These are phyloP conservation scores for Iphiclides podalirius DNA, from an alignment of 2,888 invertebrate species.

Conservation along the genomic window DNA sequence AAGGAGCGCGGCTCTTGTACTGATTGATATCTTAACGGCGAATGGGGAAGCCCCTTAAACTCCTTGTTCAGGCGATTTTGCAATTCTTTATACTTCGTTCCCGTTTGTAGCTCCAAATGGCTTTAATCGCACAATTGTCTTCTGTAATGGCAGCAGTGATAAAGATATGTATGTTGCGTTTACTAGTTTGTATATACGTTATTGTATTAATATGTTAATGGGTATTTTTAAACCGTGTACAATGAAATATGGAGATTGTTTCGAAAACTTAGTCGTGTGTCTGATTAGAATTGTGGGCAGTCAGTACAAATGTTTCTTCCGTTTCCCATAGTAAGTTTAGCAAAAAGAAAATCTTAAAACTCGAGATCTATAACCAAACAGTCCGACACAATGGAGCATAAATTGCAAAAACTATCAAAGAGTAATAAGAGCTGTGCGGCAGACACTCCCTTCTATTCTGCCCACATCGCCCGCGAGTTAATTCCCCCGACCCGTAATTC, in stretches of 20 bases:
- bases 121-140: neutral
- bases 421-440: conserved; percentile 44
- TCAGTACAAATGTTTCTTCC: no score
- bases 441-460: conserved; percentile 38
- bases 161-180: neutral
- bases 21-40: conserved; percentile 73
- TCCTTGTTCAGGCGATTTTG: neutral
- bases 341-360: conserved; percentile 37
- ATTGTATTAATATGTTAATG: no score
- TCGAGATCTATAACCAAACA: conserved; percentile 37
- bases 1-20: conserved; percentile 38
- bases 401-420: conserved; percentile 50
- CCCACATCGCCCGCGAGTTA: conserved; percentile 38
- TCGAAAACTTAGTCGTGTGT: no score
- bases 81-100: neutral
- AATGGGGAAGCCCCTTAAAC: conserved; percentile 13
- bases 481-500: conserved; percentile 44
- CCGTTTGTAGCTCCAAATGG: neutral
- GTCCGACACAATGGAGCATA: conserved; percentile 51
- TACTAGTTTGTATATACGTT: no score
- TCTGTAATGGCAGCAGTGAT: neutral
- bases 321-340: no score
- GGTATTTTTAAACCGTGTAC: no score
- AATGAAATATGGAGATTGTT: no score
- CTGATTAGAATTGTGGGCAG: no score